These are phyloP conservation scores for Ranitomeya variabilis DNA, from an alignment of 2,113 vertebrate genomes.

Conservation along the genomic window DNA sequence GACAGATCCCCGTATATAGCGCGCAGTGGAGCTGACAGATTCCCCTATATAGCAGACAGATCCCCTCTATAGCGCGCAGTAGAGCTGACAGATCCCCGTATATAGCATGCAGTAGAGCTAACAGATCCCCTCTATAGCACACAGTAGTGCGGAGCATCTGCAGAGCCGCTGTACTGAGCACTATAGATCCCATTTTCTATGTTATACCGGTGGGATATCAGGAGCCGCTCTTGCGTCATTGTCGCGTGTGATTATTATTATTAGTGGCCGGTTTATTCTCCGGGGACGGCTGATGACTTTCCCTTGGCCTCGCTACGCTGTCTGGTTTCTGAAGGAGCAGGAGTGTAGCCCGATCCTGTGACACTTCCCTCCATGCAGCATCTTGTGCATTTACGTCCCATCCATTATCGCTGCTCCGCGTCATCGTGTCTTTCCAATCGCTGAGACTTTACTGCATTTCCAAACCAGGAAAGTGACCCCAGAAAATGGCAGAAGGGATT, in stretches of 20 bases:
- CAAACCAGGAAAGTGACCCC: background rate
- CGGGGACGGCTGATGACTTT: conserved; percentile 46
- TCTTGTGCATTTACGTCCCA: background rate
- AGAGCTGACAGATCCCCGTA: no score
- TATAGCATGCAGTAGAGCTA: no score
- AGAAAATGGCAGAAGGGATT: no score
- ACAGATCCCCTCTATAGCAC: no score
- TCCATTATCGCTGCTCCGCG: background rate
- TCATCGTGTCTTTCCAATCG: background rate
- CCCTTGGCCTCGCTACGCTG: conserved; percentile 22
- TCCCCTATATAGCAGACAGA: no score
- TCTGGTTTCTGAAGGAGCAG: background rate
- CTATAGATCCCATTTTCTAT: no score
- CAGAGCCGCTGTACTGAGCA: no score
- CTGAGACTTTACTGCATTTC: background rate
- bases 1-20: no score
- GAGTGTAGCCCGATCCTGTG: conserved; percentile 31
- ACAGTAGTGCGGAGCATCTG: no score
- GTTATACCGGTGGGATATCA: background rate
- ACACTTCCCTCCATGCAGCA: background rate
- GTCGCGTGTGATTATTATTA: conserved; percentile 20
- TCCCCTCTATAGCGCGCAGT: no score
- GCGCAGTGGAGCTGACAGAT: no score
- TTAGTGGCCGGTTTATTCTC: conserved; percentile 33
- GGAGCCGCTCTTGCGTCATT: background rate